Base-by-base conservation (phyloP, 1,140 invertebrate species). In the Euborellia annulipes region DNA sequence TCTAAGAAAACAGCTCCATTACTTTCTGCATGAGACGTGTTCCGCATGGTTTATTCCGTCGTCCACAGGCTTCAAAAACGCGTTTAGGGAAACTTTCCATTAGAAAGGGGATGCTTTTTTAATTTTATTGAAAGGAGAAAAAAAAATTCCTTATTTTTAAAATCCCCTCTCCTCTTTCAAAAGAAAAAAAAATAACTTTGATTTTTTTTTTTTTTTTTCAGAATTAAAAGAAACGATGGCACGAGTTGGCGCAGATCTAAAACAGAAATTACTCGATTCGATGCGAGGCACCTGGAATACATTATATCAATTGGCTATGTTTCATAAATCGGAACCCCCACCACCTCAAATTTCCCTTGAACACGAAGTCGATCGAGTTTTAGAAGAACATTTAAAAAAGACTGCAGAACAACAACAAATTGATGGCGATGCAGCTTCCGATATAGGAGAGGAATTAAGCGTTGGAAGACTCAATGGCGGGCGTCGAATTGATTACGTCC, bases 181-280 rank as follows among this genome's bases (percentile, higher is more conserved):
- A n/a, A n/a, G n/a, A n/a, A n/a, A n/a, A n/a, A n/a, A n/a, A n/a
- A n/a, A n/a, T n/a, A n/a, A n/a, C n/a, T n/a, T n/a, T n/a, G n/a
- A n/a, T n/a, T n/a, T n/a, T n/a, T n/a, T n/a, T n/a, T n/a, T n/a
- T n/a, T n/a, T n/a, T n/a, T n/a, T 70, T 68, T 11, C 58, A 87
- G 91, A 96, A 69, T 64, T 96, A 18, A 91, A 86, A 59, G 91
- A 96, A 61, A 94, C 89, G 7, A 81, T 97, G 72, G 73, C 82
- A 0, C 70, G 86, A 41, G 82, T 95, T 8, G 88, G 91, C 0
- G 76, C 83, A 1, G 92, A 95, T 62, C 67, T 96, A 8, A 95
- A 94, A 60, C 80, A 93, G 55, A 82, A 80, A 58, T 67, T 96
- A 11, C 58, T 94, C 9, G 85, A 93, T 50, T 92, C 88, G 0